phyloP scores from a whole-genome alignment of 1,140 invertebrate species.

The Colletes latitarsis region DNA sequence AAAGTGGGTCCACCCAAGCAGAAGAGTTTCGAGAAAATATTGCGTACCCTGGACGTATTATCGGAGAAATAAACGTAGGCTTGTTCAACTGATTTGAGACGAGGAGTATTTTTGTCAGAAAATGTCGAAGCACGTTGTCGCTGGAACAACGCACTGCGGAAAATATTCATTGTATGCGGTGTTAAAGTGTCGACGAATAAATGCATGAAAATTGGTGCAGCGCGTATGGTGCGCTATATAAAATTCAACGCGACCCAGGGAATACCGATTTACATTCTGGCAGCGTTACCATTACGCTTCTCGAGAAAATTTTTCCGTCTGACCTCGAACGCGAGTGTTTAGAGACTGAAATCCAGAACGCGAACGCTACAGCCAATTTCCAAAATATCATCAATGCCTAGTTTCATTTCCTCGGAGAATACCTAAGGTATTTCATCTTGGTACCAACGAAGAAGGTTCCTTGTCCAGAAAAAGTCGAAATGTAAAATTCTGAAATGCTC shows the following conservation, averaged over 20 bases:
- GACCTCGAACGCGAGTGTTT: background rate
- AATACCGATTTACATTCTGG: constrained; percentile 5
- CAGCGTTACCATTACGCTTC: background rate
- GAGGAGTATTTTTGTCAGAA: background rate
- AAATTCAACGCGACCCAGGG: constrained; percentile 17
- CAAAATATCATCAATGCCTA: background rate
- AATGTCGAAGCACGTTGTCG: constrained; percentile 2
- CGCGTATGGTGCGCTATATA: constrained; percentile 7
- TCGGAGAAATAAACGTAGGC: background rate
- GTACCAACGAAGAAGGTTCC: too few relatives aligned
- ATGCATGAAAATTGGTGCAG: constrained; percentile 39
- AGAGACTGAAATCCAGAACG: background rate
- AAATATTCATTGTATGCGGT: constrained; percentile 33
- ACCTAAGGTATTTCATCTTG: too few relatives aligned
- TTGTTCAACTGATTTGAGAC: background rate
- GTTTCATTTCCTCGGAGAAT: background rate
- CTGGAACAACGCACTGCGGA: background rate
- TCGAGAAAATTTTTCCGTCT: background rate
- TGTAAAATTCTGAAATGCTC: too few relatives aligned
- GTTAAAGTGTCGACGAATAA: constrained; percentile 46
- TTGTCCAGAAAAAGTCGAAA: too few relatives aligned
- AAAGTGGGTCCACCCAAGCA: too few relatives aligned
- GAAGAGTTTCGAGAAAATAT: too few relatives aligned
- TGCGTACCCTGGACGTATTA: too few relatives aligned
- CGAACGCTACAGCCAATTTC: background rate